A percentile compares a stretch with the other conserved stretches of the same genome.
These are phyloP conservation scores for Rhinatrema bivittatum DNA, from an alignment of 2,797 vertebrate species.

Conservation along the genomic window DNA sequence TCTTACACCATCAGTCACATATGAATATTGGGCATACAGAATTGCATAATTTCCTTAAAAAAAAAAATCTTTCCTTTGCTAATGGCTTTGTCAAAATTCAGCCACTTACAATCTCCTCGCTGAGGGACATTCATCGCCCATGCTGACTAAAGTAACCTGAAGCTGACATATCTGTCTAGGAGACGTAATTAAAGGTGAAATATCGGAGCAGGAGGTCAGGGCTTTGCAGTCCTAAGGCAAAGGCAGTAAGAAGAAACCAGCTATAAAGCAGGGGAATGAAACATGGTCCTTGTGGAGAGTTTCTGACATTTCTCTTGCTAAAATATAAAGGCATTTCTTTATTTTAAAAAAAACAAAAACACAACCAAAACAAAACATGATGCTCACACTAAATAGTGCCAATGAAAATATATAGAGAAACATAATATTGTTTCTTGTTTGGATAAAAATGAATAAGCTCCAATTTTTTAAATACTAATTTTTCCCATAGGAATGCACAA, in stretches of 20 bases:
- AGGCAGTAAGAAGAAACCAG: conserved; percentile 11
- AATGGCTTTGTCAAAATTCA: conserved; percentile 10
- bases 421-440: no score
- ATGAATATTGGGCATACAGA: neutral
- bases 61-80: neutral
- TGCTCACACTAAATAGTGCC: no score
- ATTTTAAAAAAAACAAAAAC: no score
- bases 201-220: conserved; percentile 34
- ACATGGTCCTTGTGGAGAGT: conserved; percentile 27
- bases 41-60: conserved; percentile 12
- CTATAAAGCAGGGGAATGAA: conserved; percentile 38
- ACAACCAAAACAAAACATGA: no score
- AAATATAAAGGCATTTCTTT: conserved; percentile 30
- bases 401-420: no score
- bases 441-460: no score
- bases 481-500: accelerated
- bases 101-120: neutral
- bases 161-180: conserved; percentile 27
- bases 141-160: neutral
- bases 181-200: conserved; percentile 38
- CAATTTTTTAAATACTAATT: no score
- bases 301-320: conserved; percentile 21
- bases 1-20: conserved; percentile 8
- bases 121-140: conserved; percentile 1
- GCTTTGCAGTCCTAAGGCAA: conserved; percentile 25